These are phyloP conservation scores for Drosophila chauvacae DNA, from an alignment of 1,140 invertebrate species.

Conservation along the genomic window DNA sequence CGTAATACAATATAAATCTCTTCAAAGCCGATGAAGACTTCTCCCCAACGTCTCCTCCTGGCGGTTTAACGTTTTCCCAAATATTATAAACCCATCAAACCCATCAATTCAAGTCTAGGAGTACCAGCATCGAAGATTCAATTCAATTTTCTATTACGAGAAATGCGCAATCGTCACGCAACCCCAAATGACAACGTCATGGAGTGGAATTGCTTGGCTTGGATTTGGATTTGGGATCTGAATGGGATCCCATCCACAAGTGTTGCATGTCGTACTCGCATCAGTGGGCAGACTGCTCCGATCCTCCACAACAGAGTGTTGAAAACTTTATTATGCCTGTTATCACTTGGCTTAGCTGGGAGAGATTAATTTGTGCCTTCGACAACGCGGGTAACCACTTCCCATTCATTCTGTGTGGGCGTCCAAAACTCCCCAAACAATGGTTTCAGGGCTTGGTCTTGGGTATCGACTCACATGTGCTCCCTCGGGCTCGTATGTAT, in stretches of 20 bases:
- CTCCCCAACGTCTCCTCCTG: not conserved
- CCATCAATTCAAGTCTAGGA: constrained; percentile 53
- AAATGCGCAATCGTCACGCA: constrained; percentile 61
- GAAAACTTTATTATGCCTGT: constrained; percentile 70
- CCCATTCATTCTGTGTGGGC: constrained; percentile 37
- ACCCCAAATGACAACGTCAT: constrained; percentile 65
- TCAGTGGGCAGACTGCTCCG: constrained; percentile 36
- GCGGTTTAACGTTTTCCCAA: not conserved
- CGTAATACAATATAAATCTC: constrained; percentile 21
- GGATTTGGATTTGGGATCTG: constrained; percentile 6
- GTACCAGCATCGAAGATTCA: constrained; percentile 35
- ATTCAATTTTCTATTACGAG: constrained; percentile 30
- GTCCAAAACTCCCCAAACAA: constrained; percentile 40
- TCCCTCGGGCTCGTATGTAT: constrained; percentile 13
- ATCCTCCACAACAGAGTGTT: constrained; percentile 40
- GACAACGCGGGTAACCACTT: constrained; percentile 23
- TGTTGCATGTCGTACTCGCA: constrained; percentile 42
- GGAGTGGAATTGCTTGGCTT: constrained; percentile 26
- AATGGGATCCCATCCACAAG: constrained; percentile 19
- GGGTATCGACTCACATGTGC: constrained; percentile 21
- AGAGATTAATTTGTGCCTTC: constrained; percentile 61
- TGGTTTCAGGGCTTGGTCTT: constrained; percentile 22
- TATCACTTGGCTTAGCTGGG: constrained; percentile 37
- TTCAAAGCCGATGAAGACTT: constrained; percentile 21
- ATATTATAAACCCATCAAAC: constrained; percentile 64